Conservation (phyloP, 35 echinoderm and acorn worm species). For the Ptychodera flava region DNA sequence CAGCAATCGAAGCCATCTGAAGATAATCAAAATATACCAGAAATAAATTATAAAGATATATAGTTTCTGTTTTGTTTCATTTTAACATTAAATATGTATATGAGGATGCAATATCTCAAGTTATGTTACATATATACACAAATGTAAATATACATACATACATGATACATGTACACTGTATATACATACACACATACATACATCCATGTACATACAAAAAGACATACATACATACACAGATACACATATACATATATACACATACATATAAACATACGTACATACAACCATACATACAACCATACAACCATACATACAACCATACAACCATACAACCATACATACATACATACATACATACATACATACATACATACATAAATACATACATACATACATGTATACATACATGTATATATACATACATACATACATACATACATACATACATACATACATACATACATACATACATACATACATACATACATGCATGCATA, state of each 20-base stretch:
- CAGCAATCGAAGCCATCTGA: too few relatives aligned
- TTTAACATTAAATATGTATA: too few relatives aligned
- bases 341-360: background rate
- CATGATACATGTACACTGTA: background rate
- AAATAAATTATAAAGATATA: too few relatives aligned
- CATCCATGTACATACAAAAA: background rate
- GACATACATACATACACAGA: background rate
- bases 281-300: background rate
- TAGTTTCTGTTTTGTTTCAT: too few relatives aligned
- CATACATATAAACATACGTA: background rate
- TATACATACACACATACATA: background rate
- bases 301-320: background rate
- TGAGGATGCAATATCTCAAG: too few relatives aligned
- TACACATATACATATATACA: background rate
- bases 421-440: conserved; percentile 2
- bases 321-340: background rate
- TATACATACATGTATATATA: background rate
- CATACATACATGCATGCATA: background rate
- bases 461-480: background rate
- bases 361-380: background rate
- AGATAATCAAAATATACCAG: too few relatives aligned
- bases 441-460: background rate
- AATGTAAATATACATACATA: background rate
- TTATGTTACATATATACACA: background rate
- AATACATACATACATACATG: background rate